phyloP scores from a whole-genome alignment of 1,140 invertebrate species.

The Drosophila asahinai region DNA sequence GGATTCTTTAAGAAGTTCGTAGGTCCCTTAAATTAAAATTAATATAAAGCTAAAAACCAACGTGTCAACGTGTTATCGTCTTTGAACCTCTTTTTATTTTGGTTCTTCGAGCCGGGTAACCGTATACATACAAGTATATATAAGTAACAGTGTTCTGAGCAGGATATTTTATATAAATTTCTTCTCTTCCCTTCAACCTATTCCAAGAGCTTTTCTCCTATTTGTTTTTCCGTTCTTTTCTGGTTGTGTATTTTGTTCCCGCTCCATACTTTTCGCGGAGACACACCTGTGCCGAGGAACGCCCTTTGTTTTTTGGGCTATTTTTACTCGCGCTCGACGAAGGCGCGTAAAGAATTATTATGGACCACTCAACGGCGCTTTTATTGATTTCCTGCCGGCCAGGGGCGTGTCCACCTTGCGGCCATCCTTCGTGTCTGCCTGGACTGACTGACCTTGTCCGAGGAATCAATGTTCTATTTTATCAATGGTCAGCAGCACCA shows the following conservation, averaged over 20 bases:
- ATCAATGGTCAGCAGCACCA: constrained; percentile 48
- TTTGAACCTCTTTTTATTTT: too few relatives aligned
- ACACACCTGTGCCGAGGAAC: constrained; percentile 55
- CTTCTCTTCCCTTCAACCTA: too few relatives aligned
- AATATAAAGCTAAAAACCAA: background rate
- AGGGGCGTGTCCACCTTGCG: constrained; percentile 30
- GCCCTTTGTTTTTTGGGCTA: constrained; percentile 28
- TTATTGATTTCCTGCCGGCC: constrained; percentile 64
- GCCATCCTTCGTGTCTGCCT: constrained; percentile 23
- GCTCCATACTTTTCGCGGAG: constrained; percentile 6
- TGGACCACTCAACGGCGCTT: constrained; percentile 41
- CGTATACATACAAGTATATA: too few relatives aligned
- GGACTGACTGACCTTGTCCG: constrained; percentile 39
- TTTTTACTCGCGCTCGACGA: constrained; percentile 59
- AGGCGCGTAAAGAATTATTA: constrained; percentile 70
- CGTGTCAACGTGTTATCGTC: too few relatives aligned
- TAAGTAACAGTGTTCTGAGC: too few relatives aligned
- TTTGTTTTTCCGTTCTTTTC: background rate
- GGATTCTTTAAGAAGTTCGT: too few relatives aligned
- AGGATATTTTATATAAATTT: too few relatives aligned
- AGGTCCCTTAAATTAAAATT: too few relatives aligned
- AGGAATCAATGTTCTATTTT: constrained; percentile 77
- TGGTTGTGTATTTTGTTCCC: background rate
- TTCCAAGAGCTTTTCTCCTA: too few relatives aligned
- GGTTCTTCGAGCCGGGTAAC: too few relatives aligned